Evolutionary conservation across 2,113 vertebrate species (phyloP), one percentile per base, ranked within the genome.

Genomic region (Seriola dumerili): DNA sequence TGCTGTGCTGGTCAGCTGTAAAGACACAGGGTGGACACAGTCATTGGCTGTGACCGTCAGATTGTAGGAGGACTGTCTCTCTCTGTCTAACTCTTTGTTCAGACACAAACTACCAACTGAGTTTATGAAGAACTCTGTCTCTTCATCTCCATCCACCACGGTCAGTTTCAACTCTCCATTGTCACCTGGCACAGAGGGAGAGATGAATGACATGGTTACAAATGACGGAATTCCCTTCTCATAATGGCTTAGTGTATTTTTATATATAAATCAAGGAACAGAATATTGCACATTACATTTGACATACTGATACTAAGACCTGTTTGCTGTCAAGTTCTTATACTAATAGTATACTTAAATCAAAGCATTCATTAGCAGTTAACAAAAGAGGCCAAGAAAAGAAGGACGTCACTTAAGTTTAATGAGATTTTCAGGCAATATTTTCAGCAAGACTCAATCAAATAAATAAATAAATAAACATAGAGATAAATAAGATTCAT

Each of bases 11-110:
- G 92, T 94, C 58, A 95, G 88, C 46, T 85, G 91, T 50, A 72
- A 71, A 36, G 89, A 82, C 21, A 1, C 65, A 10, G 92, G 89
- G 78, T 78, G 75, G 63, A 80, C 82, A 19, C 80, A 85, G 84
- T 96, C 95, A 44, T 16, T 92, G 9, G 93, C 95, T 16, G 77
- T 91, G 42, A 96, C 69, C 21, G 93, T 94, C 69, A 96, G 88
- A 80, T 78, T 93, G 86, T 94, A 94, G 59, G 79, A 71, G 54
- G 93, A 52, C 9, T 64, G 73, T 67, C 52, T 91, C 87, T 96
- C 95, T 88, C 92, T 85, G 81, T 96, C 94, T 72, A 96, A 79
- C 67, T 85, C 69, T 64, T 78, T 71, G 19, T 80, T 91, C 17
- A 95, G 78, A 54, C 95, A 95, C 36, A 96, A 77, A 78, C 52